Evolutionary conservation across 1,140 invertebrate species (phyloP), one percentile per base, ranked within the genome.

Genomic region (Lepidurus packardi): DNA sequence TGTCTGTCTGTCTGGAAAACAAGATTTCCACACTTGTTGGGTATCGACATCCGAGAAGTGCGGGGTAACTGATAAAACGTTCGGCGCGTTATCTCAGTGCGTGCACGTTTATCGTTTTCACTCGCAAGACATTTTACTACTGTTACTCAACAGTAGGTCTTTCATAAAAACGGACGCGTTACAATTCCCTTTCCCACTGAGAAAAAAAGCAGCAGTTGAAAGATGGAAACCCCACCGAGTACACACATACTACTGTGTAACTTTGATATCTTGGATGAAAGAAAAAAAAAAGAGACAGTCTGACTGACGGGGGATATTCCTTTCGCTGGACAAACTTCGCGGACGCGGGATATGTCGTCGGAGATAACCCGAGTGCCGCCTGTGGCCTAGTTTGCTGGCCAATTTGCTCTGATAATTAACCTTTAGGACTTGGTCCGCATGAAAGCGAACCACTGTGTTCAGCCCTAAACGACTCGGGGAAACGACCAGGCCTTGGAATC

Each of bases 361-460:
- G 53, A 65, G 53, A 65, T 65, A 65, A 65, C 53, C 53, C 53
- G 10, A 65, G 16, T 65, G 53, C 53, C 53, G 53, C 53, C 53
- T 9, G 53, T 65, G 53, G 53, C 53, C 53, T 65, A 65, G 16
- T 65, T 65, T 65, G 53, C 53, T 65, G 53, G 16, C 53, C 53
- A 65, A 65, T 65, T 65, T n/a, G 53, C 53, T 65, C 21, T 65
- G 53, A 65, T 65, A 65, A 65, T 65, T 65, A 65, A 65, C 53
- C 53, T 65, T 65, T 65, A 65, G 21, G 53, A 65, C 16, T 7
- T 21, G 16, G 13, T 65, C n/a, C n/a, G 34, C 34, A 65, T 65
- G 53, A 65, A 65, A 65, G 53, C 53, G 13, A 65, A 65, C 53
- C 53, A 65, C 53, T 65, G 53, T 65, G 16, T 65, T 65, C 53